A percentile compares a stretch with the other conserved stretches of the same genome.
These are phyloP conservation scores for Alviniconcha strummeri DNA, from an alignment of 2,888 invertebrate species.

Conservation along the genomic window DNA sequence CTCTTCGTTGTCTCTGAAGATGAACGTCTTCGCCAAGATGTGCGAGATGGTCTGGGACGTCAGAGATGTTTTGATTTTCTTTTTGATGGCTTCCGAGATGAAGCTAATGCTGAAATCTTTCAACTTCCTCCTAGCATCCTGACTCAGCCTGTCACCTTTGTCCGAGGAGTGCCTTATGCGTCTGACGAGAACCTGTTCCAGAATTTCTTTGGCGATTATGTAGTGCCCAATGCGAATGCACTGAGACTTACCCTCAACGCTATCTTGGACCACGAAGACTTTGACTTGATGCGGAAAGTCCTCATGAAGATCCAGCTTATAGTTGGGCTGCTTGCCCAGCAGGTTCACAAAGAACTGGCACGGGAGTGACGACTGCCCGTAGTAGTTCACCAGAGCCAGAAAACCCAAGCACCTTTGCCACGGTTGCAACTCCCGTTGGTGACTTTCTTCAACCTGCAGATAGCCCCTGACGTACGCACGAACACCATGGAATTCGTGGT, in stretches of 20 bases:
- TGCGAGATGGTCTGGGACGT: constrained; percentile 38
- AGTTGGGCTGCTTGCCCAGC: constrained; percentile 37
- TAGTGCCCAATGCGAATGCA: constrained; percentile 48
- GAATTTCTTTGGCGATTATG: constrained; percentile 49
- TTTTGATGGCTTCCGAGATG: constrained; percentile 44
- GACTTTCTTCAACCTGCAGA: constrained; percentile 37
- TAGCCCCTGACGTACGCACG: constrained; percentile 46
- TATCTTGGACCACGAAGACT: constrained; percentile 42
- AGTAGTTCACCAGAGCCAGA: constrained; percentile 48
- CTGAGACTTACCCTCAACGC: constrained; percentile 37
- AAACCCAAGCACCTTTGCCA: constrained; percentile 44
- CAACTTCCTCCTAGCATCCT: constrained; percentile 41
- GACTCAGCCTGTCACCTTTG: constrained; percentile 32
- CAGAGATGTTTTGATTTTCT: constrained; percentile 35
- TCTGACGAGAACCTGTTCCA: constrained; percentile 24
- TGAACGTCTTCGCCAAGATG: constrained; percentile 48
- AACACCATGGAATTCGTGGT: constrained; percentile 46
- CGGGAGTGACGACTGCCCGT: constrained; percentile 47
- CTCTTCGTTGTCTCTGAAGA: constrained; percentile 49
- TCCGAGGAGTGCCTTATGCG: neutral
- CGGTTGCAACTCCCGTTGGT: constrained; percentile 26
- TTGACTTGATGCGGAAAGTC: constrained; percentile 41
- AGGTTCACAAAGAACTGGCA: constrained; percentile 46
- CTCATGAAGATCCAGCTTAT: constrained; percentile 34
- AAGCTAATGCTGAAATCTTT: constrained; percentile 43